phyloP scores from a whole-genome alignment of 1,140 invertebrate genomes.

The Drosophila ironensis region DNA sequence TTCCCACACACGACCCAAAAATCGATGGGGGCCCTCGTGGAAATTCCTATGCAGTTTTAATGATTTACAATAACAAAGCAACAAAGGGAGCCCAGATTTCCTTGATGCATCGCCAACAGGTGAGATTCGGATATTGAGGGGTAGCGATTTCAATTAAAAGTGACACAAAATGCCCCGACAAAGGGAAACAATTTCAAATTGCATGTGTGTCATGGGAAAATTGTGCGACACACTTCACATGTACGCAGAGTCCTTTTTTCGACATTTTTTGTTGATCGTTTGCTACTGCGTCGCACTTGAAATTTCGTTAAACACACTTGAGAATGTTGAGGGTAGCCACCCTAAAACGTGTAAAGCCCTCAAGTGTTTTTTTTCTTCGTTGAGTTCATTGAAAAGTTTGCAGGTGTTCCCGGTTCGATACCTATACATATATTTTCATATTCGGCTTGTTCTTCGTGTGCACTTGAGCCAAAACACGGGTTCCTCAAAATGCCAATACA shows the following conservation, averaged over 20 bases:
- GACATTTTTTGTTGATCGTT: background rate
- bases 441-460: constrained; percentile 38
- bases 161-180: constrained; percentile 71
- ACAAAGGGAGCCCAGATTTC: constrained; percentile 52
- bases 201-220: constrained; percentile 73
- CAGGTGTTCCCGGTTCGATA: constrained; percentile 67
- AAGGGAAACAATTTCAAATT: constrained; percentile 74
- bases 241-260: constrained; percentile 13
- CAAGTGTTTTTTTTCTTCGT: constrained; percentile 50
- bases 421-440: constrained; percentile 24
- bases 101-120: constrained; percentile 68
- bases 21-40: constrained; percentile 12
- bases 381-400: constrained; percentile 67
- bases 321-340: constrained; percentile 47
- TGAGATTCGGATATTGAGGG: constrained; percentile 31
- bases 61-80: constrained; percentile 75
- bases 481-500: constrained; percentile 69
- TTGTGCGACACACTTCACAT: constrained; percentile 33
- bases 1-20: constrained; percentile 56
- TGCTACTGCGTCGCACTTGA: constrained; percentile 63
- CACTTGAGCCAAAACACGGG: constrained; percentile 69
- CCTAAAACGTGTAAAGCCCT: constrained; percentile 69
- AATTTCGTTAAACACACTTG: constrained; percentile 63
- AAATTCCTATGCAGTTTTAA: constrained; percentile 62
- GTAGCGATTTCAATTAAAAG: constrained; percentile 74